Conservation (phyloP, 2,888 invertebrate genomes). For the Synanthedon andrenaeformis region DNA sequence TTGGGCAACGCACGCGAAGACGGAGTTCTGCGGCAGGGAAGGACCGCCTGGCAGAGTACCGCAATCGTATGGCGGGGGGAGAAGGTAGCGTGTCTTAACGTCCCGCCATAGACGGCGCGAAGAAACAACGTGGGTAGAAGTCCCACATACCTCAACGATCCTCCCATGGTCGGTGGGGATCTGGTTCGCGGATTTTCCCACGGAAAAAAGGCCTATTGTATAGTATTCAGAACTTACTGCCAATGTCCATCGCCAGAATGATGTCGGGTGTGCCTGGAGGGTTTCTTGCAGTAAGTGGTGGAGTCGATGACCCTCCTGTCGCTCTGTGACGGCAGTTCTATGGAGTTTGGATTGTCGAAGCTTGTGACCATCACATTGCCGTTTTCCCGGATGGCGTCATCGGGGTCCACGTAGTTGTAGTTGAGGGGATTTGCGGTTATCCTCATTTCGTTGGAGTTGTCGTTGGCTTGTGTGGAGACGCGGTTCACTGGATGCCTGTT, state of each 20-base stretch:
- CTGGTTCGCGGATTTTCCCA: too few relatives aligned
- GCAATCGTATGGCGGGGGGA: too few relatives aligned
- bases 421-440: conserved; percentile 84
- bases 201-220: too few relatives aligned
- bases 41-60: too few relatives aligned
- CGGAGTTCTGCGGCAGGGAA: too few relatives aligned
- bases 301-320: conserved; percentile 69
- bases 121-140: too few relatives aligned
- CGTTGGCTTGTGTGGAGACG: conserved; percentile 40
- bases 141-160: too few relatives aligned
- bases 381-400: conserved; percentile 68
- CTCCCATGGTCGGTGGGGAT: too few relatives aligned
- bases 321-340: conserved; percentile 73
- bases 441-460: conserved; percentile 72
- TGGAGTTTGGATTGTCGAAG: conserved; percentile 81
- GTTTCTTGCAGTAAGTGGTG: conserved; percentile 79
- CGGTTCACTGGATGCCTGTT: conserved; percentile 55
- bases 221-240: conserved; percentile 49
- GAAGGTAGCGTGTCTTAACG: too few relatives aligned
- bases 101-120: too few relatives aligned
- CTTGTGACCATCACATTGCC: conserved; percentile 73
- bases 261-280: conserved; percentile 40
- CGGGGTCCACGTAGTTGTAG: conserved; percentile 76
- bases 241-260: conserved; percentile 57
- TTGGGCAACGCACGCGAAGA: too few relatives aligned